Evolutionary conservation across 2,888 invertebrate species (phyloP), one percentile per base, ranked within the genome.

Genomic region (Heterodera filipjevi): DNA sequence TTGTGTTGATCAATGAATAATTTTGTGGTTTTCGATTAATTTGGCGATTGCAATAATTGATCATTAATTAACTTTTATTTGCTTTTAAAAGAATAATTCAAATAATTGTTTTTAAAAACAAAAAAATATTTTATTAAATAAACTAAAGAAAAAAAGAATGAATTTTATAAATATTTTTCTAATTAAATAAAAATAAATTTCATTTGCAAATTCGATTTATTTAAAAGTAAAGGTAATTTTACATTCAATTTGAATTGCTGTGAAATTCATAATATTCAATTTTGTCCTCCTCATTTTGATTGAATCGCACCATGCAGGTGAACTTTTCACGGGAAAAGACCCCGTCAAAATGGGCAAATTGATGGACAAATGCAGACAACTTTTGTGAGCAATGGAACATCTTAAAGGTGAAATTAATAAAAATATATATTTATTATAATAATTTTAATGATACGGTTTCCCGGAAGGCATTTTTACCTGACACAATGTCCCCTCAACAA

Each of bases 221-320:
- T n/a, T n/a, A n/a, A n/a, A n/a, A n/a, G n/a, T n/a, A n/a, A n/a
- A n/a, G n/a, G n/a, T n/a, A n/a, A n/a, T n/a, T n/a, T n/a, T n/a
- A n/a, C n/a, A n/a, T n/a, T 53, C 53, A 59, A 1, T 59, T 10
- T 2, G 6, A 27, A 59, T 59, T 59, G 59, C 10, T 27, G 6
- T 59, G 68, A 35, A 68, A 68, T 35, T 68, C 68, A 35, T 68
- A 68, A 35, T 22, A 33, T 8, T 68, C 68, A 35, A 68, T 68
- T 35, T 32, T 68, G 33, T 68, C 68, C 68, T 32, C 33, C 33
- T 68, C 68, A 35, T 68, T 68, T 35, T 32, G 19, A 33, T 3
- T 68, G 33, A 68, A 68, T 32, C 22, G 35, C 68, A 68, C 68
- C 33, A 33, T 12, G 33, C 68, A 68, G 10, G 33, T 32, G 33